These are phyloP conservation scores for Melieria picta DNA, from an alignment of 2,888 invertebrate genomes.

Conservation along the genomic window DNA sequence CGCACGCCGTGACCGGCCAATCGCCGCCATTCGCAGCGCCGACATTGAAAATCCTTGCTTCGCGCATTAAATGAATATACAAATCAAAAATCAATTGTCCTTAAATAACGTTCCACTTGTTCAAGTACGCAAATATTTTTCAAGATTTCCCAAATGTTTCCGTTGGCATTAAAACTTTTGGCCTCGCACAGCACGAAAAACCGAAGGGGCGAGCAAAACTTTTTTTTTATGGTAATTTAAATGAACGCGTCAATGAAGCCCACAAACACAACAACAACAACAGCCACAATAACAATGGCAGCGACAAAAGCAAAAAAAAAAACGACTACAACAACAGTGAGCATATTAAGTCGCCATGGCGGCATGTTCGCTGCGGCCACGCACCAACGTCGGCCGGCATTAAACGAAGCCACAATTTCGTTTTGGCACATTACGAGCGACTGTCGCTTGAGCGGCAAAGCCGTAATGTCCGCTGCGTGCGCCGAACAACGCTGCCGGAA, in stretches of 20 bases:
- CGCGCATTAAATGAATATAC: not conserved
- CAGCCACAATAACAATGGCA: constrained; percentile 10
- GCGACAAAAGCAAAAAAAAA: not conserved
- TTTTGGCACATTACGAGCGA: constrained; percentile 21
- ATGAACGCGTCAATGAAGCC: constrained; percentile 21
- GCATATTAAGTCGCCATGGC: no score
- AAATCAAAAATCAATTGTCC: constrained; percentile 30
- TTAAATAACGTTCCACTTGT: constrained; percentile 8
- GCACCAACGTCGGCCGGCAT: not conserved
- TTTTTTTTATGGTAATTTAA: constrained; percentile 24
- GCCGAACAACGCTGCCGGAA: not conserved
- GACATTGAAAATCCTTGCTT: no score
- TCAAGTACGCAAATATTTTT: no score
- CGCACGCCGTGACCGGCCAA: no score
- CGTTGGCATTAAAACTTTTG: constrained; percentile 1
- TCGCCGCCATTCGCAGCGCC: no score
- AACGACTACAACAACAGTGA: no score
- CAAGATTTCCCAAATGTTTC: constrained; percentile 6
- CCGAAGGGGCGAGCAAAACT: no score
- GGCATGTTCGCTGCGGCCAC: not conserved
- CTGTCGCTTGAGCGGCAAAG: not conserved
- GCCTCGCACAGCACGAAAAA: no score
- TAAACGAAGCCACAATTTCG: constrained; percentile 25
- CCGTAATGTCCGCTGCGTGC: not conserved
- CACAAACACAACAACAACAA: not conserved